Evolutionary conservation across 23 tunicate species (phyloP).

Genomic region (Clavelina lepadiformis): DNA sequence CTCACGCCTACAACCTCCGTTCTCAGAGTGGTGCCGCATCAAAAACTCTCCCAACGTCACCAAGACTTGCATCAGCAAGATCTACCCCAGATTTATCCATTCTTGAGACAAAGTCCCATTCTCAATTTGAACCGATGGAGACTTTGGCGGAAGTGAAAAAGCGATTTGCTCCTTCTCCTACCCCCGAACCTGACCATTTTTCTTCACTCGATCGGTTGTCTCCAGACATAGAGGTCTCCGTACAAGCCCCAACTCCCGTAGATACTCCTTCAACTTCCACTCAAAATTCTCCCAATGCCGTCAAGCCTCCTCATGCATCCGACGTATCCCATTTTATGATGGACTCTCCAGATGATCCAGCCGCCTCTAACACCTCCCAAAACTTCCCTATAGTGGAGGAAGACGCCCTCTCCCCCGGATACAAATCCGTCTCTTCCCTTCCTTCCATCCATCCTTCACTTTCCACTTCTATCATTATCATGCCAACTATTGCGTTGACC

Average conservation of each 20-base stretch:
- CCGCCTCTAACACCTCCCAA: conserved; percentile 50
- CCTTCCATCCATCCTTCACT: conserved; percentile 2
- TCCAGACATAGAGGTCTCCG: not conserved
- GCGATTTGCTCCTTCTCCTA: not conserved
- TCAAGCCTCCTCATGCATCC: not conserved
- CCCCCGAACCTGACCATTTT: not conserved
- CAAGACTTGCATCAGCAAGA: conserved; percentile 12
- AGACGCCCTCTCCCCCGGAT: conserved; percentile 19
- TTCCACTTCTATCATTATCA: conserved; percentile 5
- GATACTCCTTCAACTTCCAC: not conserved
- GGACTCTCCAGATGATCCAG: conserved; percentile 56
- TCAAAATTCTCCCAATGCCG: not conserved
- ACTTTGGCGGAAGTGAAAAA: not conserved
- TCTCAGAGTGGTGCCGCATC: not conserved
- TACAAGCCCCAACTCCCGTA: not conserved
- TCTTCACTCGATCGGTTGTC: not conserved
- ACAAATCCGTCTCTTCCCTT: conserved; percentile 10
- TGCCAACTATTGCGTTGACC: not conserved
- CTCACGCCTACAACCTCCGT: conserved; percentile 9
- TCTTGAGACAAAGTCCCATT: not conserved
- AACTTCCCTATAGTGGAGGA: conserved; percentile 57
- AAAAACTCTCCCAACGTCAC: conserved; percentile 9
- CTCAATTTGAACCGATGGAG: not conserved
- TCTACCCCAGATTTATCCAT: conserved; percentile 17
- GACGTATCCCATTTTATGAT: conserved; percentile 1